phyloP scores from a whole-genome alignment of 1,140 invertebrate genomes.

The Fopius arisanus region DNA sequence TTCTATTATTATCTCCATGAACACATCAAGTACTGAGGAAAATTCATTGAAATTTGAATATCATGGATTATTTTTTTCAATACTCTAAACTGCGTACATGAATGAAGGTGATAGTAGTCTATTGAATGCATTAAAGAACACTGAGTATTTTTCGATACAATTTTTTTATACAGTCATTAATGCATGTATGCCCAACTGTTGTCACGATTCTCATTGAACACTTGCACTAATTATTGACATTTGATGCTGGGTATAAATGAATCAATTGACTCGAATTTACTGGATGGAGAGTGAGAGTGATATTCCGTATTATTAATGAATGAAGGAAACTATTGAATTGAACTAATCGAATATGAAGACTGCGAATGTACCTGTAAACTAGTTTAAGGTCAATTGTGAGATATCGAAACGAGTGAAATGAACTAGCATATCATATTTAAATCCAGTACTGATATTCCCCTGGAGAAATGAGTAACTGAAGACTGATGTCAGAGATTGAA shows the following conservation, averaged over 20 bases:
- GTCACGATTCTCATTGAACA: neutral
- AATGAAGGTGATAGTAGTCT: neutral
- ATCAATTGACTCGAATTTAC: neutral
- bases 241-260: neutral
- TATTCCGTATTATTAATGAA: neutral
- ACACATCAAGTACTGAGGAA: neutral
- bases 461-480: neutral
- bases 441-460: neutral
- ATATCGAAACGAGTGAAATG: neutral
- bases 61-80: neutral
- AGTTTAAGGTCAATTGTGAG: conserved; percentile 7
- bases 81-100: neutral
- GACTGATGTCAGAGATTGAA: neutral
- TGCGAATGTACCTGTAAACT: conserved; percentile 5
- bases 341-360: neutral
- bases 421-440: neutral
- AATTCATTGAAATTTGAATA: neutral
- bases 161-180: neutral
- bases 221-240: neutral
- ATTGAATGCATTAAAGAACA: neutral
- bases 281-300: conserved; percentile 2
- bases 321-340: neutral
- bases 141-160: neutral
- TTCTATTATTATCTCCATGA: neutral
- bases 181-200: conserved; percentile 4